These are phyloP conservation scores for Lordiphosa stackelbergi DNA, from an alignment of 1,140 invertebrate species.

Conservation along the genomic window DNA sequence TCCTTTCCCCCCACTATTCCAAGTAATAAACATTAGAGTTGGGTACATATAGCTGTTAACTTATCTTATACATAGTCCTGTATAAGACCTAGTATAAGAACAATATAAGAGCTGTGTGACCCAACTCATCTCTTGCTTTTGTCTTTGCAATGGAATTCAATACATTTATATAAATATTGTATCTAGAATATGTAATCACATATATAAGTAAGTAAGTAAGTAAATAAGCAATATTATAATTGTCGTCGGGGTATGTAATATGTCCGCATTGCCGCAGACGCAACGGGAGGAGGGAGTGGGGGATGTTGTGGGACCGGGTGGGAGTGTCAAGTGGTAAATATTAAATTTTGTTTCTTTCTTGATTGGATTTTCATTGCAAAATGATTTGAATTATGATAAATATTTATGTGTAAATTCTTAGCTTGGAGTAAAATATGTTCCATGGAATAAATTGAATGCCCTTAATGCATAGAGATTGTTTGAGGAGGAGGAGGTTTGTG, in stretches of 20 bases:
- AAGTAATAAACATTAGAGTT: too few species aligned
- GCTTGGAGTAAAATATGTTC: conserved; percentile 58
- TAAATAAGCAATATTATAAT: conserved; percentile 41
- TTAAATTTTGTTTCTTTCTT: conserved; percentile 28
- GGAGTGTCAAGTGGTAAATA: conserved; percentile 22
- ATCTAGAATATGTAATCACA: conserved; percentile 59
- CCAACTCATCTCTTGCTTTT: background rate
- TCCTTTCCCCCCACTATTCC: too few species aligned
- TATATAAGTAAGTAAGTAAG: conserved; percentile 51
- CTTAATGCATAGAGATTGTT: conserved; percentile 40
- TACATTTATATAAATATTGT: conserved; percentile 58
- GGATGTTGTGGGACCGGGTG: background rate
- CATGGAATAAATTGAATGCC: conserved; percentile 59
- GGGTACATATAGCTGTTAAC: too few species aligned
- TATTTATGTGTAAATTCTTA: conserved; percentile 59
- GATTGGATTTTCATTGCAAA: conserved; percentile 58
- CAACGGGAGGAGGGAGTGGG: conserved; percentile 4
- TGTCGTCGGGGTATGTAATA: conserved; percentile 22
- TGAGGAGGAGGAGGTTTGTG: conserved; percentile 2
- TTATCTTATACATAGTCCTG: too few species aligned
- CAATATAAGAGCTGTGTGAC: too few species aligned
- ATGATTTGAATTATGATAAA: conserved; percentile 59
- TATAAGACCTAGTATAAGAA: too few species aligned
- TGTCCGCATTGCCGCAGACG: too few species aligned
- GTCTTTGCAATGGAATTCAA: conserved; percentile 67